Base-by-base conservation (phyloP, 2,888 invertebrate species). In the Acronicta aceris region DNA sequence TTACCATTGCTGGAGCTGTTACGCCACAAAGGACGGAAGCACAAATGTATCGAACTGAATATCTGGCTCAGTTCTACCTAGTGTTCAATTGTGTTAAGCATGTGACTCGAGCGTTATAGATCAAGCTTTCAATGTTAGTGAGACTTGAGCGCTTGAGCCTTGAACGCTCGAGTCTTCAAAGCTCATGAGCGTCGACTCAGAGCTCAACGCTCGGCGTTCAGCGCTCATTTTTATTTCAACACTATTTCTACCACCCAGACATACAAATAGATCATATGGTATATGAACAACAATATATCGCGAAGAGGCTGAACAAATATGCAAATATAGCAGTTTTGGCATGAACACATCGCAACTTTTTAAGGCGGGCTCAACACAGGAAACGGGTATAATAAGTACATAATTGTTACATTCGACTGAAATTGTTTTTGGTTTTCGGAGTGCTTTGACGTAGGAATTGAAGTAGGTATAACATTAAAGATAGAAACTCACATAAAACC, bases 241-340 rank as follows among this genome's bases (percentile, higher is more conserved):
- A n/a, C n/a, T n/a, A n/a, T n/a, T n/a, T n/a, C n/a, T n/a, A n/a
- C n/a, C n/a, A 51, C 73, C 73, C 68, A 67, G 73, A 67, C 73
- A 69, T 61, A 71, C 60, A 46, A 42, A 46, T 25, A 57, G 36
- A 49, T 15, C 25, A 38, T 53, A 47, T 43, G 50, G 48, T 54
- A 63, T 50, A 51, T 30, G 33, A 5, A 50, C 30, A 60, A 70
- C 57, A 67, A 62, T 52, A 62, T 54, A 66, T 21, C 33, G 36
- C 50, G 50, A 54, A 63, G 61, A 74, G 52, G 54, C 72, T 76
- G 75, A 69, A 63, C 74, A 76, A 76, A 76, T 78, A 78, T 78
- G 76, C 71, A 72, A 72, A 72, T 71, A 74, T 48, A 74, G 62
- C 56, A 64, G 49, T 74, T 71, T 71, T 64, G 71, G 71, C 71